These are phyloP conservation scores for Pandemis heparana DNA, from an alignment of 2,888 invertebrate genomes.

Conservation along the genomic window DNA sequence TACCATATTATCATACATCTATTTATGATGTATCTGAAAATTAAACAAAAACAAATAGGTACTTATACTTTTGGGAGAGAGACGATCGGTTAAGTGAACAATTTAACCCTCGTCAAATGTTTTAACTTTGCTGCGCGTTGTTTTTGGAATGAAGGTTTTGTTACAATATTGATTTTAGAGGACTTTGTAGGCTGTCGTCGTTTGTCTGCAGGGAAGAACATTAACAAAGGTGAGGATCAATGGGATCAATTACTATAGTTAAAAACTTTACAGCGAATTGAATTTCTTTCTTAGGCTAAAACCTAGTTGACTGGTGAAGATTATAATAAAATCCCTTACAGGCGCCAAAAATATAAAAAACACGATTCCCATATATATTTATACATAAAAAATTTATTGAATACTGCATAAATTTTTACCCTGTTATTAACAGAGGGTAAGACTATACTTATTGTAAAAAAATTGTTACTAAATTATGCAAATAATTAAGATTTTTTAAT, in stretches of 20 bases:
- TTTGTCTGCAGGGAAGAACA: slow-evolving; percentile 11
- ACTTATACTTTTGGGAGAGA: slow-evolving; percentile 21
- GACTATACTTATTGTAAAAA: slow-evolving; percentile 18
- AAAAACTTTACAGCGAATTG: slow-evolving; percentile 45
- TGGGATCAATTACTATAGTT: slow-evolving; percentile 43
- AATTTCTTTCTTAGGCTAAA: slow-evolving; percentile 65
- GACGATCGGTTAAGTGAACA: slow-evolving; percentile 43
- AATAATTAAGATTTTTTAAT: slow-evolving; percentile 14
- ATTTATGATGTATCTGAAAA: slow-evolving; percentile 7
- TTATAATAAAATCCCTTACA: slow-evolving; percentile 50
- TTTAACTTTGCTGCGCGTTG: slow-evolving; percentile 34
- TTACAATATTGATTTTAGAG: slow-evolving; percentile 23
- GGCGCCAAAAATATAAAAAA: slow-evolving; percentile 52
- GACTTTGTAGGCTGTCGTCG: not conserved
- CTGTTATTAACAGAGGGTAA: slow-evolving; percentile 17
- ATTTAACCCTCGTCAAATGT: slow-evolving; percentile 46
- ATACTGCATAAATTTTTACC: slow-evolving; percentile 26
- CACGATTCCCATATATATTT: slow-evolving; percentile 50
- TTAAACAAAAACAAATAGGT: slow-evolving; percentile 8
- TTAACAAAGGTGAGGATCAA: slow-evolving; percentile 40
- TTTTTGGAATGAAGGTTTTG: slow-evolving; percentile 26
- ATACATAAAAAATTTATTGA: slow-evolving; percentile 18
- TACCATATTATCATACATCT: not conserved
- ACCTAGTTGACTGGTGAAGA: slow-evolving; percentile 49
- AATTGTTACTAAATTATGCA: slow-evolving; percentile 31